Evolutionary conservation across 2,113 vertebrate genomes (phyloP), one percentile per base, ranked within the genome.

Genomic region (Tapirus terrestris): DNA sequence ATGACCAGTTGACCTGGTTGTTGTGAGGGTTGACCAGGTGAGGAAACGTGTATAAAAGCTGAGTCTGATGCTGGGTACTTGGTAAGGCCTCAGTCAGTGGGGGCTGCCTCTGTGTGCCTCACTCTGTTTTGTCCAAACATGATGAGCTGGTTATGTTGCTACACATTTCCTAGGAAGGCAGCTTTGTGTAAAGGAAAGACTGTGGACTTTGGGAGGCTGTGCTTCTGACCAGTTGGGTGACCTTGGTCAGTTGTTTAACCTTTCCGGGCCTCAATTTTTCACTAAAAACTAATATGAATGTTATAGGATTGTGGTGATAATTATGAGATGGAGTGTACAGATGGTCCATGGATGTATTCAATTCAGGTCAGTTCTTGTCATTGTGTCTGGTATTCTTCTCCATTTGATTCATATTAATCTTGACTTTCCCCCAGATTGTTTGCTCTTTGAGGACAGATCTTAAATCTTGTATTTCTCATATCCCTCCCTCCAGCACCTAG

Each of bases 311-410:
- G 2, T 31, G 36, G 79, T 36, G 56, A 7, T 36, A 1, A 39
- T 29, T 27, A 17, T 17, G 48, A 77, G 58, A 16, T 3, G n/a
- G 75, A 13, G 3, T 31, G 13, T 48, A 27, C 31, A 9, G 87
- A 7, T 0, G 12, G n/a, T 12, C 9, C 51, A 0, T 3, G 29
- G 94, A 31, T 3, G 3, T 3, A 58, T 1, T 5, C 14, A 33
- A 25, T 53, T 29, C 8, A 27, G 12, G 83, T 53, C 13, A 13
- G 10, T 14, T 27, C 92, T 76, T 6, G 23, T n/a, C 83, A 33
- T 18, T 45, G 58, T 4, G 53, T 33, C 45, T 53, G 23, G 21
- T 6, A 12, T 43, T 75, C 72, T 63, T 45, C 82, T 60, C n/a
- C 53, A 5, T 61, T 63, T 58, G 18, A 70, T 21, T 60, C 21